Conservation (phyloP, 2,797 vertebrate species). For the Glossophaga mutica region DNA sequence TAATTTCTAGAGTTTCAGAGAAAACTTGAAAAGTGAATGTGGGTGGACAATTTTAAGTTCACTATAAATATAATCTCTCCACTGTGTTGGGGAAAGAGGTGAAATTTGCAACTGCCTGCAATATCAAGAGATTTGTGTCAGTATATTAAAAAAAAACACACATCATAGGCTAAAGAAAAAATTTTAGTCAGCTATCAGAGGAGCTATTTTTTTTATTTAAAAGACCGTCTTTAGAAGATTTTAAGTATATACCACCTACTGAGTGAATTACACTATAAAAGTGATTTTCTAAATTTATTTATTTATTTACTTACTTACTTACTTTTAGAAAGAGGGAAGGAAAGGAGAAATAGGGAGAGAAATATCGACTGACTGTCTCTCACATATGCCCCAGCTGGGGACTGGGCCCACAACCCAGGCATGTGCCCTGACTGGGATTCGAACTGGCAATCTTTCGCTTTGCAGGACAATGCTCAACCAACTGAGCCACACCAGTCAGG, state of each 20-base stretch:
- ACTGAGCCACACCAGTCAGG: background rate
- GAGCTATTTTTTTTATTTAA: background rate
- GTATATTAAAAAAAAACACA: background rate
- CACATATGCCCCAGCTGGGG: too few species aligned
- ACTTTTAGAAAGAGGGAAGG: too few species aligned
- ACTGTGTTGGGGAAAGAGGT: background rate
- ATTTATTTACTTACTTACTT: background rate
- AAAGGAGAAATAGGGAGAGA: background rate
- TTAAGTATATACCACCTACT: background rate
- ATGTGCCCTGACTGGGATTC: background rate
- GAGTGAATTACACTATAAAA: background rate
- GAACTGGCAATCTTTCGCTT: background rate
- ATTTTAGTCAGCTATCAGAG: background rate
- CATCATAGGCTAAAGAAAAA: background rate
- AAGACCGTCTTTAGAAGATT: background rate
- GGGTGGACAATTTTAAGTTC: background rate
- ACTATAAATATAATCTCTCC: background rate
- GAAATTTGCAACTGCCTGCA: background rate
- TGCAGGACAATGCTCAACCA: background rate
- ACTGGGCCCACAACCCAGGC: background rate
- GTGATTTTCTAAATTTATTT: background rate
- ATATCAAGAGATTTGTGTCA: background rate
- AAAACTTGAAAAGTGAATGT: background rate
- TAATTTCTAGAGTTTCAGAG: slow-evolving; percentile 1
- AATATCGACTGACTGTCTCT: background rate